Evolutionary conservation across 2,888 invertebrate species (phyloP), one percentile per base, ranked within the genome.

Genomic region (Torymus auratus): DNA sequence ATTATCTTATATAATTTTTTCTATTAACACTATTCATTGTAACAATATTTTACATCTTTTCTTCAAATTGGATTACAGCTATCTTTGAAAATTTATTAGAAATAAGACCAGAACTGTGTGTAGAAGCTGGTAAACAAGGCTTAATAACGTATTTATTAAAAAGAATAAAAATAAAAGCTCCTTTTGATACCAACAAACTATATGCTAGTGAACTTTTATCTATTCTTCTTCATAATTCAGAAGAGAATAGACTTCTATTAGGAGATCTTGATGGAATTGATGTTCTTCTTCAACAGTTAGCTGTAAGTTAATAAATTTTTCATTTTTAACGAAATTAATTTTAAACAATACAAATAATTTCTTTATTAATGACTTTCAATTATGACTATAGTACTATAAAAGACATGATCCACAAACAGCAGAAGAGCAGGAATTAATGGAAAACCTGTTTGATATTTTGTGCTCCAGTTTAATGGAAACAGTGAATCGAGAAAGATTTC

Each of bases 391-490:
- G 95, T 95, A 95, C 87, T 99, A 98, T 92, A 99, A 99, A 91
- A 93, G 98, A 15, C 98, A 98, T 88, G 98, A 99, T 92, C 99
- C 99, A 0, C 93, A 93, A 73, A 95, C 95, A 75, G 94, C 95
- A 2, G 99, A 99, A 91, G 99, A 99, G 90, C 96, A 97, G 87
- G 99, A 99, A 91, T 96, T 97, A 87, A 99, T 99, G 99, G 99
- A 99, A 91, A 99, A 99, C 91, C 93, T 99, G 85, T 99, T 99
- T 90, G 97, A 99, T 91, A 95, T 96, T 78, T 92, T 99, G 82
- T 99, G 99, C 90, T 98, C 98, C 73, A 95, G 98, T 77, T 93
- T 99, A 79, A 96, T 99, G 95, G 94, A 95, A 83, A 93, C 95
- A 14, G 92, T 95, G 83, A 99, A 99, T 91, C 94, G 98, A 69